Base-by-base conservation (phyloP, 1,140 invertebrate genomes). In the Oryctes rhinoceros region DNA sequence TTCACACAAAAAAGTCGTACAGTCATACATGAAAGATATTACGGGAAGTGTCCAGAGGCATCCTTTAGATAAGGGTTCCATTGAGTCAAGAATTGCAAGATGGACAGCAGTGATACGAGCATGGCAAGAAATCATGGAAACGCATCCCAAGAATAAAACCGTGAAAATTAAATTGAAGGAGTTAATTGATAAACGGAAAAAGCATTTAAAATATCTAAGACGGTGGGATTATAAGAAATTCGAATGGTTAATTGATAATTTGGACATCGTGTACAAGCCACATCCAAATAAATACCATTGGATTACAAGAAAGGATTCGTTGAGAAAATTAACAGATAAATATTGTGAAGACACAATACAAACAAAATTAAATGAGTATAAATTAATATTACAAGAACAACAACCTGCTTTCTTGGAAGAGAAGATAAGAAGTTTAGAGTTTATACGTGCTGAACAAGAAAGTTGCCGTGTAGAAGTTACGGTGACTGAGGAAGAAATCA, bases 231-330 rank as follows among this genome's bases (percentile, higher is more conserved):
- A 96, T 86, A 93, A 93, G 83, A 91, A 93, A 71, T 97, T 95
- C 87, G 94, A 96, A 87, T 97, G 95, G 94, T 83, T 97, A n/a
- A 84, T 97, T 9, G 94, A 96, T 83, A 91, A 92, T 85, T 87
- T 98, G 0, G 92, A 96, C 83, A 88, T 98, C 81, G 89, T 92
- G 53, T 97, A 94, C 84, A 93, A 93, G 84, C 91, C 91, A 35
- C 85, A 88, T 80, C 92, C 94, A 6, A 83, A 87, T 90, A 92
- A 91, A 88, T 90, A 89, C 82, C 87, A 90, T 83, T 90, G 90
- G 87, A 85, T 93, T 53, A 91, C 91, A 6, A 90, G 92, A 74
- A 95, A 94, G 84, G 90, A 92, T 74, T 93, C 92, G 0, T 84
- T 94, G 15, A 89, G 89, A 76, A 92, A 91, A 86, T 83, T 94